phyloP scores from a whole-genome alignment of 2,113 vertebrate genomes.

The Alexandromys fortis region DNA sequence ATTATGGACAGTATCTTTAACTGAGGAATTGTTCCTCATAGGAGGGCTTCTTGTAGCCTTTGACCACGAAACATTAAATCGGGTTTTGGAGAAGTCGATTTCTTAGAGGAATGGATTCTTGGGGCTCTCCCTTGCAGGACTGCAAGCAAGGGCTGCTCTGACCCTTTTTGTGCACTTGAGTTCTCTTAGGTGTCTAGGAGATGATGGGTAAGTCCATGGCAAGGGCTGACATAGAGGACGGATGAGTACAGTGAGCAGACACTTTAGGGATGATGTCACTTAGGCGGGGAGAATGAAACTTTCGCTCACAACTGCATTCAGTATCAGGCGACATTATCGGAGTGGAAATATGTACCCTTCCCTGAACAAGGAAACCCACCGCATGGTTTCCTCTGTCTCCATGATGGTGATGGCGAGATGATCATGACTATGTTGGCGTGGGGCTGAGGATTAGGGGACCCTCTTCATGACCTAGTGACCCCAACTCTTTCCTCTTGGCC shows the following conservation, averaged over 20 bases:
- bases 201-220: not conserved
- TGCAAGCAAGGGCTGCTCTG: not conserved
- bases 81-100: not conserved
- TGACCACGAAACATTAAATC: not conserved
- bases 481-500: not conserved
- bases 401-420: too few species aligned
- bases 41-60: not conserved
- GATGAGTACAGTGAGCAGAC: not conserved
- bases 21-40: not conserved
- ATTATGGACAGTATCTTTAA: not conserved
- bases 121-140: not conserved
- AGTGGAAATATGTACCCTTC: not conserved
- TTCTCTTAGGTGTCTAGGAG: not conserved
- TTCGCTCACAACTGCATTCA: not conserved
- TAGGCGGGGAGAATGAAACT: not conserved
- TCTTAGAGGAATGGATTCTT: not conserved
- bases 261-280: not conserved
- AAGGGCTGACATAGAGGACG: not conserved
- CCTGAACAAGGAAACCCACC: too few species aligned
- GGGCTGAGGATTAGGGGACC: not conserved
- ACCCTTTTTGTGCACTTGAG: not conserved
- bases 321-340: not conserved
- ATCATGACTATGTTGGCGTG: not conserved
- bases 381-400: not conserved
- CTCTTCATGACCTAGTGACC: not conserved